Percentiles rank a stretch among this genome's conserved stretches.
Evolutionary conservation across 2,113 vertebrate genomes (phyloP).

Genomic region (Podilymbus podiceps): DNA sequence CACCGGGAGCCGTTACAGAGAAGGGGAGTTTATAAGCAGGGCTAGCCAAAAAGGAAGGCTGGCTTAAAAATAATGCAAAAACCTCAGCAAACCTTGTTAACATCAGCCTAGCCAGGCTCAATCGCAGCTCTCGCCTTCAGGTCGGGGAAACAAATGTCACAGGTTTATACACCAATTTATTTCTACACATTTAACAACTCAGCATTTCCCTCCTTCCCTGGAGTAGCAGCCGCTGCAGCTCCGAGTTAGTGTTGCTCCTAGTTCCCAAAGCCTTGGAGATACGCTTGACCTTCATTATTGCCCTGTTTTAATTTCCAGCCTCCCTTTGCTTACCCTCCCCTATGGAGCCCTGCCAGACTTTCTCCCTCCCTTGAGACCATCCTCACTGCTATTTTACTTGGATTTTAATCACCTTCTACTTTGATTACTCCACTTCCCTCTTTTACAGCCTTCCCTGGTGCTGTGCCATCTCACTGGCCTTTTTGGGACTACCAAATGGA

Average conservation of each 20-base stretch:
- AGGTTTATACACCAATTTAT: background rate
- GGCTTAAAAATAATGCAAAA: background rate
- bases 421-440: background rate
- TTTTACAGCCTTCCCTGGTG: background rate
- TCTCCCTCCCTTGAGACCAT: background rate
- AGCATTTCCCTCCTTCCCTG: background rate
- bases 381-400: background rate
- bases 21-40: background rate
- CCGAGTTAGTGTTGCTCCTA: background rate
- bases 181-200: background rate
- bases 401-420: conserved; percentile 14
- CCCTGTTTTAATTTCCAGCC: background rate
- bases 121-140: background rate
- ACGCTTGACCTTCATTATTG: background rate
- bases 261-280: background rate
- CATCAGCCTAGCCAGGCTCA: background rate
- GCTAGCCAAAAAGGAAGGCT: background rate
- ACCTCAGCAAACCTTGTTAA: background rate
- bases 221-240: background rate
- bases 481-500: background rate
- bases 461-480: background rate
- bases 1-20: background rate
- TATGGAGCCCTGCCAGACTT: background rate
- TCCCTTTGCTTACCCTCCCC: background rate
- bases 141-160: background rate